Base-by-base conservation (phyloP, 2,888 invertebrate genomes). In the Brachycybe producta region DNA sequence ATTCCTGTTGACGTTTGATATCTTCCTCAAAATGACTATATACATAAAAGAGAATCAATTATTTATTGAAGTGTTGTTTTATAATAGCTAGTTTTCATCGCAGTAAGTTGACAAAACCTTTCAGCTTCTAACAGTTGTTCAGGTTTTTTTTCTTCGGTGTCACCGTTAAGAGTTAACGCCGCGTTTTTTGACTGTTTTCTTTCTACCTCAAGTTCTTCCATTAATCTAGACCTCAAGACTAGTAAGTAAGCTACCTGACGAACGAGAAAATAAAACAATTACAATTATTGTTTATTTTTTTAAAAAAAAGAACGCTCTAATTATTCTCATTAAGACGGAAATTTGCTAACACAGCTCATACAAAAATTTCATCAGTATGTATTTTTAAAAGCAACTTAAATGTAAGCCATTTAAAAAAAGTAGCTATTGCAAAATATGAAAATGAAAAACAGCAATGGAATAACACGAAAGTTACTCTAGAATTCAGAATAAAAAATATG, bases 221-320 rank as follows among this genome's bases (percentile, higher is more conserved):
- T 59, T 23, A 71, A 65, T 30, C 67, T 62, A 2, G 67, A 66
- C 54, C 70, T 59, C 56, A 71, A 69, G 44, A 68, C 68, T 43
- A 71, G 63, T 15, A 71, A 60, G 57, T 65, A 67, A 3, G 70
- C 68, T 49, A 71, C 66, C 64, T 71, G 64, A 35, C 54, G 41
- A 51, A n/a, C 5, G 24, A 19, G 5, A 46, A 46, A 15, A n/a
- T n/a, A n/a, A n/a, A n/a, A n/a, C n/a, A n/a, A n/a, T n/a, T n/a
- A n/a, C n/a, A n/a, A n/a, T n/a, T n/a, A n/a, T n/a, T n/a, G n/a
- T n/a, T n/a, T n/a, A n/a, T n/a, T n/a, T n/a, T n/a, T n/a, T n/a
- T n/a, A n/a, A n/a, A n/a, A n/a, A n/a, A n/a, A n/a, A n/a, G n/a
- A n/a, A n/a, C n/a, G n/a, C n/a, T n/a, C n/a, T n/a, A n/a, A n/a